Base-by-base conservation (phyloP, 2,113 vertebrate genomes). In the Azemiops feae region DNA sequence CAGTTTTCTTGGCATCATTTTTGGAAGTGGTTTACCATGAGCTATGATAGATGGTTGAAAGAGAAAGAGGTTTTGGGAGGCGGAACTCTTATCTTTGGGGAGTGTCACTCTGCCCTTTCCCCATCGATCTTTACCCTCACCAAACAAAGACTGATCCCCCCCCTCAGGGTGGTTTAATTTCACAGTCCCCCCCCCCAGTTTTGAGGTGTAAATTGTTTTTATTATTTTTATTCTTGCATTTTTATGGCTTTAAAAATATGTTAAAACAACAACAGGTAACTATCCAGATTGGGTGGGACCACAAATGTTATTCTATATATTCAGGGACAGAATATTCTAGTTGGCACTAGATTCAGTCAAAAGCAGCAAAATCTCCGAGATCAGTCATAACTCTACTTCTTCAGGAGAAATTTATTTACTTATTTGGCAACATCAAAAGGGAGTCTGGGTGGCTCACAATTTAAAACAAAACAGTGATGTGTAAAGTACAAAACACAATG, bases 311-410 rank as follows among this genome's bases (percentile, higher is more conserved):
- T 87, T 30, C 12, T 30, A n/a, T n/a, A 53, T 53, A 10, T 94
- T 58, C 95, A 86, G 95, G 95, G 95, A 96, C 54, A 34, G 87
- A 95, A 91, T 93, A 93, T 96, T 93, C 95, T 97, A 90, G 93
- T 94, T 88, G 14, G 87, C 93, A 94, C 20, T 9, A 50, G 23
- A 10, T 30, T 45, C 27, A 23, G 30, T 47, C 96, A 88, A 6
- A 2, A 89, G 94, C 96, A 90, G 14, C 45, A 69, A 50, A 34
- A n/a, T 55, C 43, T 25, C 55, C 16, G 52, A 55, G 8, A 16
- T 43, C 7, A 30, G 81, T 18, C 27, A 12, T 87, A 74, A 34
- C 3, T 12, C 11, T 6, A 89, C 3, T 85, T 92, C 45, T 47
- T 18, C 25, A 92, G 0, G 92, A 89, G 88, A 55, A 95, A 96